Evolutionary conservation across 2,888 invertebrate genomes (phyloP).

Genomic region (Ectemnius cavifrons): DNA sequence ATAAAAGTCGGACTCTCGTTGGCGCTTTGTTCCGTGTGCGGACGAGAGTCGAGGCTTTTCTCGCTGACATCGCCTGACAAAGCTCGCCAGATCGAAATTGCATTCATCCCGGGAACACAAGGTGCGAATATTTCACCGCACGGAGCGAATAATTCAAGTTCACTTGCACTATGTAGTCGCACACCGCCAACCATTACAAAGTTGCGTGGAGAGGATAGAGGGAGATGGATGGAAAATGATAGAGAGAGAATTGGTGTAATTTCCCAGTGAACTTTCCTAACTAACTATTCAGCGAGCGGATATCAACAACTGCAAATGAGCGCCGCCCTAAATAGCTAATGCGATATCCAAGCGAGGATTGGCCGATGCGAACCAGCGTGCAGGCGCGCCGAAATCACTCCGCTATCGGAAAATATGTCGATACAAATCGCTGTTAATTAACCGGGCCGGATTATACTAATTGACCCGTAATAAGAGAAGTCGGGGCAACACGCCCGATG

Average conservation of each 20-base stretch:
- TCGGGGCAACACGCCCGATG: background rate
- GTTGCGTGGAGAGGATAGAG: too few species aligned
- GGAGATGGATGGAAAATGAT: conserved; percentile 19
- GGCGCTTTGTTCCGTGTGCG: background rate
- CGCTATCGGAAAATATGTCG: conserved; percentile 4
- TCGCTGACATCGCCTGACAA: background rate
- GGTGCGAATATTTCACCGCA: too few species aligned
- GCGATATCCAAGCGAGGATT: background rate
- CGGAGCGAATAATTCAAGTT: too few species aligned
- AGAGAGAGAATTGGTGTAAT: background rate
- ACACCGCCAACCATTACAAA: too few species aligned
- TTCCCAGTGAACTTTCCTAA: background rate
- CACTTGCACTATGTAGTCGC: too few species aligned
- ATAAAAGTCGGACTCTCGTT: too few species aligned
- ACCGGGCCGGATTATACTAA: background rate
- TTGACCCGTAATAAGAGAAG: background rate
- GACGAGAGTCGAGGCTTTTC: conserved; percentile 38
- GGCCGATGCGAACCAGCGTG: too few species aligned
- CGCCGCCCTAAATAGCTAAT: background rate
- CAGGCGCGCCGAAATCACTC: background rate
- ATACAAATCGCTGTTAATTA: conserved; percentile 2
- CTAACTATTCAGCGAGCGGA: background rate
- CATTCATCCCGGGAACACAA: too few species aligned
- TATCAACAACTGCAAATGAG: background rate
- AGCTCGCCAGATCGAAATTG: background rate